Evolutionary conservation across 2,113 vertebrate genomes (phyloP), one percentile per base, ranked within the genome.

Genomic region (Paralichthys olivaceus): DNA sequence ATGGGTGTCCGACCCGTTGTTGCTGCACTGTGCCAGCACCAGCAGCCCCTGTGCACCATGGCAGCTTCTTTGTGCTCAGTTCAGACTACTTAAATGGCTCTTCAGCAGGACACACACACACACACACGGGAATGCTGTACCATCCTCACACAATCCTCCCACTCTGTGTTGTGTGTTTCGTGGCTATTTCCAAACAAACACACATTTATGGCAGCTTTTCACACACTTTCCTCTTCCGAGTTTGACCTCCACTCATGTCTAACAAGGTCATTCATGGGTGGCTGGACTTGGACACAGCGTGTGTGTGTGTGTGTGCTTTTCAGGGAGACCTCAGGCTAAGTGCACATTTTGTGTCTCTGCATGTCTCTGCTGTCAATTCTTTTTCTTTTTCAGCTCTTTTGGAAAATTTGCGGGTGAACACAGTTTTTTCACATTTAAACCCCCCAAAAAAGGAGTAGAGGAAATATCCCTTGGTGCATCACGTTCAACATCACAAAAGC

Each of bases 1-100:
- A 93, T 91, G 89, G 89, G 86, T 84, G 86, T 89, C 76, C 69
- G 84, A 81, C 87, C 89, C 72, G 25, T 84, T 28, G 83, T 75
- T 76, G 87, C 79, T 29, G 79, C 59, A 66, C 76, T 72, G 43
- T 61, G 86, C 90, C 90, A 90, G 74, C 81, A 70, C 82, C 77
- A 76, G 67, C 69, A 75, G 85, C 77, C 79, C 72, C 82, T 47
- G 68, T 84, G 87, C 81, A 71, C 79, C 65, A 23, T 53, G 80
- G 79, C 65, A 81, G 70, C 74, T 69, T 79, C 78, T 90, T 90
- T 89, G 87, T 88, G 82, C 72, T 64, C 59, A 29, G 23, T 75
- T 85, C 75, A 53, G 69, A 53, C 81, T 79, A 60, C 75, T 80
- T 84, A 68, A 81, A 62, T 78, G 57, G 59, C 60, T 68, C 60